phyloP scores from a whole-genome alignment of 2,888 invertebrate species.

The Lasiommata megera region DNA sequence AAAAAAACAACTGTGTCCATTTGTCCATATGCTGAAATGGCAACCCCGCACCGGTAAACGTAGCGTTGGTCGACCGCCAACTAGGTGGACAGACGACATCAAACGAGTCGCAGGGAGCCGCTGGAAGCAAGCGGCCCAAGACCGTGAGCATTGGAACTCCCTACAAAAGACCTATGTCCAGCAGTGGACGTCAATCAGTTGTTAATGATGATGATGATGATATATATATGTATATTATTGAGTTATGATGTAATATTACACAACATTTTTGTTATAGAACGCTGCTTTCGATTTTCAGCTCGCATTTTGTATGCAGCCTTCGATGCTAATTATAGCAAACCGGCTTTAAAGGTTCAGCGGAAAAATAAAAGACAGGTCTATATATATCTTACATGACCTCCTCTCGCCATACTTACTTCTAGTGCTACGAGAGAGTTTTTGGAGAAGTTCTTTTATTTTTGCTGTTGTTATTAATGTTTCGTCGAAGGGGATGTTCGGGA shows the following conservation, averaged over 20 bases:
- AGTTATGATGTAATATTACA: not conserved
- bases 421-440: slow-evolving; percentile 82
- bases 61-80: too few relatives aligned
- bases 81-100: too few relatives aligned
- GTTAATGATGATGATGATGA: not conserved
- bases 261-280: not conserved
- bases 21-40: too few relatives aligned
- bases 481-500: slow-evolving; percentile 83
- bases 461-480: slow-evolving; percentile 78
- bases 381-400: slow-evolving; percentile 3
- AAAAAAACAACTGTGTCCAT: too few relatives aligned
- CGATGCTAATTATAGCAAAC: slow-evolving; percentile 2
- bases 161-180: too few relatives aligned
- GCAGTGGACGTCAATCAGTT: too few relatives aligned
- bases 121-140: too few relatives aligned
- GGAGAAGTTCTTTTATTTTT: slow-evolving; percentile 82
- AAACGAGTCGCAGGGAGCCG: too few relatives aligned
- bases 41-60: too few relatives aligned
- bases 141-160: too few relatives aligned
- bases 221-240: too few relatives aligned
- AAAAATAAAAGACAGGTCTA: slow-evolving; percentile 33
- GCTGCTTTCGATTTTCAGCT: not conserved
- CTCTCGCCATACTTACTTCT: slow-evolving; percentile 83
- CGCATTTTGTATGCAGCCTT: not conserved
- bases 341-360: not conserved